Conservation (phyloP, 1,140 invertebrate species). For the Notospermus geniculatus region DNA sequence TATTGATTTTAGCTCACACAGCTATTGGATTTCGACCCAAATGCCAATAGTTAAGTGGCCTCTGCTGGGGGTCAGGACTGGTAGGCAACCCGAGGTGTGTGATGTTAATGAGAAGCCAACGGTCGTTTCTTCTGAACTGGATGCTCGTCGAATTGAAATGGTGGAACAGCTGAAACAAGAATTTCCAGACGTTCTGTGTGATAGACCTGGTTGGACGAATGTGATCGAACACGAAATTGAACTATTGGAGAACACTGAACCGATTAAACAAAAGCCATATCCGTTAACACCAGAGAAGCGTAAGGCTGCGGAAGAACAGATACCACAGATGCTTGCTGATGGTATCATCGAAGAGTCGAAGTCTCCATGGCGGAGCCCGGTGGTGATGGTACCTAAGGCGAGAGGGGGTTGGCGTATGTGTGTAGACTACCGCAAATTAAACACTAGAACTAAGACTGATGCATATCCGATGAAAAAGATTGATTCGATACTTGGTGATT, state of each 20-base stretch:
- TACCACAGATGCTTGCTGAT: constrained; percentile 10
- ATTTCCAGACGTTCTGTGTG: too few species aligned
- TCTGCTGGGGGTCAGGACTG: background rate
- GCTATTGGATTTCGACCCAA: background rate
- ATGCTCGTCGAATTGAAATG: too few species aligned
- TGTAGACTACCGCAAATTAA: constrained; percentile 35
- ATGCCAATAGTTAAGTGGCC: background rate
- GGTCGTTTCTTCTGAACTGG: too few species aligned
- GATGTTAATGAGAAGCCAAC: too few species aligned
- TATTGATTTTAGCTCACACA: background rate
- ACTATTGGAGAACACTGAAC: too few species aligned
- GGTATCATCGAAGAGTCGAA: constrained; percentile 34
- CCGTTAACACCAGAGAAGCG: constrained; percentile 12
- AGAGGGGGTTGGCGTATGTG: constrained; percentile 30
- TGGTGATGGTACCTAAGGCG: constrained; percentile 40
- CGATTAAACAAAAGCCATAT: constrained; percentile 13
- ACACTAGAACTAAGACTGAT: constrained; percentile 29
- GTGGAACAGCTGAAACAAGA: too few species aligned
- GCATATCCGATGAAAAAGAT: constrained; percentile 33
- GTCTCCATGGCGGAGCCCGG: constrained; percentile 35
- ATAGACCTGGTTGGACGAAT: too few species aligned
- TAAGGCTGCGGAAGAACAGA: constrained; percentile 12
- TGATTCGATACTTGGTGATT: constrained; percentile 31
- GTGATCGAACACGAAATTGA: too few species aligned
- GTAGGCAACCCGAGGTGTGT: too few species aligned